Base-by-base conservation (phyloP, 2,797 vertebrate species). In the Sebastolobus alascanus region DNA sequence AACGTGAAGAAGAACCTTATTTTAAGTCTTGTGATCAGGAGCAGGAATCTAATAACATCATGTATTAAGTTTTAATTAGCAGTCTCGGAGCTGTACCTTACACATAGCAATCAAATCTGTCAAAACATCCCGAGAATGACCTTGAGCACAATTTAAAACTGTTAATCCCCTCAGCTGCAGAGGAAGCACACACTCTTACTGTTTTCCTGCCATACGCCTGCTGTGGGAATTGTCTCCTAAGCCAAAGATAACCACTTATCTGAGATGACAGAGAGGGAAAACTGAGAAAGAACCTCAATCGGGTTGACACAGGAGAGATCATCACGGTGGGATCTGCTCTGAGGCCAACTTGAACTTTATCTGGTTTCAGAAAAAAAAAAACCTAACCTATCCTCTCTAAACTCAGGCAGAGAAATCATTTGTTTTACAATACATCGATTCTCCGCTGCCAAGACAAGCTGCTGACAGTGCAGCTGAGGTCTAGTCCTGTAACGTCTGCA, bases 381-480 rank as follows among this genome's bases (percentile, higher is more conserved):
- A 10, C 35, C 3, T 20, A 31, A 31, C 22, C 35, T 22, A 35
- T 79, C 77, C 18, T 4, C 58, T 79, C 68, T 55, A 60, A 75
- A 77, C 7, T 64, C 20, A 54, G 40, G 68, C 65, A 77, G 63
- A 86, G 14, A 70, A 80, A 27, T 73, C 13, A 73, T 68, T 82
- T 72, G 67, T 75, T 87, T 84, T 69, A 79, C 59, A 80, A 87
- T 80, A 84, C 74, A 84, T 84, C 0, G 43, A 87, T 77, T 82
- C 72, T 70, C 60, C 14, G 22, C 73, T 52, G 77, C 71, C 68
- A 87, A 89, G 77, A 77, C 75, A 79, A 87, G 75, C 77, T 89
- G 92, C 90, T 93, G 85, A 93, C 87, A 54, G 68, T 78, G 88
- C 89, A 90, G 84, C 88, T 75, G 80, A 84, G 83, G 84, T 84